Percentiles rank a stretch among this genome's conserved stretches.
Conservation (phyloP, 1,140 invertebrate species). For the Apis cerana region DNA sequence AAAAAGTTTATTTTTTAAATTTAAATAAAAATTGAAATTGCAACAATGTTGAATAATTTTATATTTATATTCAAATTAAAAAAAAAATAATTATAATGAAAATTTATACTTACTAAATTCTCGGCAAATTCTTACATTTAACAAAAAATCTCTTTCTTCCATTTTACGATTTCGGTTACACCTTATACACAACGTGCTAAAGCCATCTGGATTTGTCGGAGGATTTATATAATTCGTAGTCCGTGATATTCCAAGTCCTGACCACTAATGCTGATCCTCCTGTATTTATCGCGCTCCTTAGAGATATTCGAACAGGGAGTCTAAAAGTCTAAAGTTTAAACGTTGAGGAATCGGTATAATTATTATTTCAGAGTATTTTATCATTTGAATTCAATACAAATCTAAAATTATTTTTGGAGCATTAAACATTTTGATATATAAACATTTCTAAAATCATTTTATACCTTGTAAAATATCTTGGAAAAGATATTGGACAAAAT, state of each 20-base stretch:
- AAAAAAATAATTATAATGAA: no score
- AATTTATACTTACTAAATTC: not conserved
- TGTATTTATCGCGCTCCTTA: slow-evolving; percentile 1
- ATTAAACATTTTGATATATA: no score
- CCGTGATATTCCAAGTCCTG: slow-evolving; percentile 16
- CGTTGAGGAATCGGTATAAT: not conserved
- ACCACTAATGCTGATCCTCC: slow-evolving; percentile 14
- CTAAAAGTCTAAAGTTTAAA: no score
- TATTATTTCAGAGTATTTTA: no score
- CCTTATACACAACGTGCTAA: not conserved
- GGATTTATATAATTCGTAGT: slow-evolving; percentile 23
- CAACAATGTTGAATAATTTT: no score
- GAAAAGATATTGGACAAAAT: not conserved
- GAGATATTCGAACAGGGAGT: not conserved
- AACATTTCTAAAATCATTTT: no score
- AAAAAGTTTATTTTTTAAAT: no score
- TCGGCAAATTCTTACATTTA: not conserved
- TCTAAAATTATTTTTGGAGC: no score
- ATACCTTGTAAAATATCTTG: not conserved
- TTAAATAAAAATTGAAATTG: no score
- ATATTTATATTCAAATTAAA: no score
- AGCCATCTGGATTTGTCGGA: slow-evolving; percentile 8
- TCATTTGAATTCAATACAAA: no score
- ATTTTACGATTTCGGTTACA: not conserved
- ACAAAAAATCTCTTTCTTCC: not conserved